phyloP scores from a whole-genome alignment of 2,888 invertebrate genomes.

The Meiosimyza decipiens region DNA sequence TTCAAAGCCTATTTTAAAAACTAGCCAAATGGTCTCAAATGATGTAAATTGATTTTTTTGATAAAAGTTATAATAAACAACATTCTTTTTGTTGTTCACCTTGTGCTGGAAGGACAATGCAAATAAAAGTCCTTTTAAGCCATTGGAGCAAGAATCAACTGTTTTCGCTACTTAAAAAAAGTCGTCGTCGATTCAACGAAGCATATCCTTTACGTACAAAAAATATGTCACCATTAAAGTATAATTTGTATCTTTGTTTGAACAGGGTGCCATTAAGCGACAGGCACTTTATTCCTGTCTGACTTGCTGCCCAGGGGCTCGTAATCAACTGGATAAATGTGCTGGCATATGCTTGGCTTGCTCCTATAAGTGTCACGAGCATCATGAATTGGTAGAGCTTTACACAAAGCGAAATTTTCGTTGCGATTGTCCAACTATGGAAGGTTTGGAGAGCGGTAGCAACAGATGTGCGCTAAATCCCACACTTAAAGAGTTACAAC shows the following conservation, averaged over 20 bases:
- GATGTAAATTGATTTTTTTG: too few relatives aligned
- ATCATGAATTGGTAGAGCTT: conserved; percentile 93
- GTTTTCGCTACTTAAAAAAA: too few relatives aligned
- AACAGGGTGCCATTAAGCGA: conserved; percentile 88
- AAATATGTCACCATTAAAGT: too few relatives aligned
- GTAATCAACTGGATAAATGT: conserved; percentile 70
- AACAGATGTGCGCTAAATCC: conserved; percentile 67
- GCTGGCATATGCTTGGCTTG: conserved; percentile 96
- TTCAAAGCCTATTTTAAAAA: too few relatives aligned
- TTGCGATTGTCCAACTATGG: conserved; percentile 81
- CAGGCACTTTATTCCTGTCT: conserved; percentile 95
- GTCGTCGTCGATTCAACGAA: too few relatives aligned
- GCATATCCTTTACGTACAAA: too few relatives aligned
- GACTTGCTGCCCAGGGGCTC: conserved; percentile 83
- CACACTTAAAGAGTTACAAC: conserved; percentile 51
- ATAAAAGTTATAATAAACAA: too few relatives aligned
- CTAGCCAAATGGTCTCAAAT: too few relatives aligned
- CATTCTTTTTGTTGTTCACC: too few relatives aligned
- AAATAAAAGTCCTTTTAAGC: too few relatives aligned
- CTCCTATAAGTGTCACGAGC: conserved; percentile 93
- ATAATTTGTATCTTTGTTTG: background rate
- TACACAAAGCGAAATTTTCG: conserved; percentile 96
- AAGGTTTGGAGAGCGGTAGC: conserved; percentile 48
- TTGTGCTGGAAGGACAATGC: too few relatives aligned
- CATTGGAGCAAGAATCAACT: too few relatives aligned